phyloP scores from a whole-genome alignment of 2,113 vertebrate species.

The Aspidoscelis tigris region DNA sequence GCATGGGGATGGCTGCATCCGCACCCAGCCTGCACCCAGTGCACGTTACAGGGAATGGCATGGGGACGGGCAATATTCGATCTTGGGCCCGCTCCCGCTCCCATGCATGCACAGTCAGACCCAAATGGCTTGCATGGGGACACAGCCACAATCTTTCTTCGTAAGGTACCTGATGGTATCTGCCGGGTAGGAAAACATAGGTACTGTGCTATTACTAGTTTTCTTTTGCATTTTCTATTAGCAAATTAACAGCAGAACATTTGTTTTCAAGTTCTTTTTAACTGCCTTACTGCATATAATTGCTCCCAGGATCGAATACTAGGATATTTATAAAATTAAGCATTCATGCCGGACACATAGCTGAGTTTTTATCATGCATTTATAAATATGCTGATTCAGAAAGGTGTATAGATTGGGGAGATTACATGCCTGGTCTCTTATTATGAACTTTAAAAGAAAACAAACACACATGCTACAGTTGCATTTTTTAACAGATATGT shows the following conservation, averaged over 20 bases:
- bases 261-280: constrained; percentile 18
- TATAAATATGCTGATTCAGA: constrained; percentile 7
- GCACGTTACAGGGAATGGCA: no score
- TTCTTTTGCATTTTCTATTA: background rate
- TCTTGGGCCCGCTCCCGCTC: no score
- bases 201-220: background rate
- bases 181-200: no score
- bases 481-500: constrained; percentile 21
- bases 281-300: background rate
- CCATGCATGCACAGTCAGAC: no score
- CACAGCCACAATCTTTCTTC: no score
- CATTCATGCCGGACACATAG: background rate
- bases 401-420: constrained; percentile 19
- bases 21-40: no score
- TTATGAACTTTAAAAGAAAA: constrained; percentile 16
- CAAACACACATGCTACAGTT: constrained; percentile 1
- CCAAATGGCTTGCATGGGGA: no score
- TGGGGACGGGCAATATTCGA: no score
- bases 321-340: constrained; percentile 44
- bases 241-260: constrained; percentile 13
- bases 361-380: constrained; percentile 22
- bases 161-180: no score
- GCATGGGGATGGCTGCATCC: no score
- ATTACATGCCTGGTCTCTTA: constrained; percentile 14
- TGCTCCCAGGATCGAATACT: constrained; percentile 26